phyloP scores from a whole-genome alignment of 2,797 vertebrate genomes.

The Macroramphosus scolopax region DNA sequence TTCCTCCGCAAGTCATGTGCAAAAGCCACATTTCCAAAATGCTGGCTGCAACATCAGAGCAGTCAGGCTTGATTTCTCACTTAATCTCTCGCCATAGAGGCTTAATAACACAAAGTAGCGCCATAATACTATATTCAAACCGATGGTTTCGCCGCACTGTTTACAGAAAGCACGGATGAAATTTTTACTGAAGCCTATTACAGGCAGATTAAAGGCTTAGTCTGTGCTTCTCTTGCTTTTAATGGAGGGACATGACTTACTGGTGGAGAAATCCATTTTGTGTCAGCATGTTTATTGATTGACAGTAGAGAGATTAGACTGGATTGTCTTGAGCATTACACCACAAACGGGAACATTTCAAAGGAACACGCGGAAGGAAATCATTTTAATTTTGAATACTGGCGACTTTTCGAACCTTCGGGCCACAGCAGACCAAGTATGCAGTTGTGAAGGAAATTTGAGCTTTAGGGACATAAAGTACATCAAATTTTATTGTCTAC shows the following conservation, averaged over 20 bases:
- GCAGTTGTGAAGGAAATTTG: background rate
- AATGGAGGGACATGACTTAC: constrained; percentile 31
- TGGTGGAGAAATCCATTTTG: constrained; percentile 38
- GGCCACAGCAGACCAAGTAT: no score
- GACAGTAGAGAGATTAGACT: constrained; percentile 40
- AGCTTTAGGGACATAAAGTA: background rate
- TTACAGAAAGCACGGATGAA: constrained; percentile 32
- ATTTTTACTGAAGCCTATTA: constrained; percentile 44
- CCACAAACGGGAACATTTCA: background rate
- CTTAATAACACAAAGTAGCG: constrained; percentile 32
- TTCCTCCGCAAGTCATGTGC: no score
- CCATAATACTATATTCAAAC: constrained; percentile 24
- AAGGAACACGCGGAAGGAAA: background rate
- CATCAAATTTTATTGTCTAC: no score
- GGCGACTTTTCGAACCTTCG: no score
- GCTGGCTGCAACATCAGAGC: constrained; percentile 26
- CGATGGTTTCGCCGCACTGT: constrained; percentile 19
- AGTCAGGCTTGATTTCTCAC: constrained; percentile 20
- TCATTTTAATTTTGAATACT: no score
- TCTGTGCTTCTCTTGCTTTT: constrained; percentile 41
- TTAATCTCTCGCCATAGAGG: constrained; percentile 33
- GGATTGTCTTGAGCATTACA: constrained; percentile 22
- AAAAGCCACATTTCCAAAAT: constrained; percentile 11
- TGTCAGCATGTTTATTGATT: constrained; percentile 33
- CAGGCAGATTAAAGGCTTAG: constrained; percentile 63